These are phyloP conservation scores for Cynopterus brachyotis DNA, from an alignment of 2,113 vertebrate genomes.

Conservation along the genomic window DNA sequence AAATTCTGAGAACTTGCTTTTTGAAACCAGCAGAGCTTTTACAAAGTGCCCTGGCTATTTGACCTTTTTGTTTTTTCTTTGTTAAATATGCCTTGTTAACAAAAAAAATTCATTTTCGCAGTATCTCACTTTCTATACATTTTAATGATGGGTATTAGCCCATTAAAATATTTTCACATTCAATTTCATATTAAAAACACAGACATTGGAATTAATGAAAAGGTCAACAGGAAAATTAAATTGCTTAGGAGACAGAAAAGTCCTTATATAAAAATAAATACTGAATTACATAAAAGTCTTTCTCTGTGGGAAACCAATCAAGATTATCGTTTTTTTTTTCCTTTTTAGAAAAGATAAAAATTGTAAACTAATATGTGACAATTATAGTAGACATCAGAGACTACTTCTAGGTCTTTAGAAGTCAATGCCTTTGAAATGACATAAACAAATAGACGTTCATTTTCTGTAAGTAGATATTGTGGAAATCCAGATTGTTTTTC, in stretches of 20 bases:
- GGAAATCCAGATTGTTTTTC: not conserved
- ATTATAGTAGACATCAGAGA: not conserved
- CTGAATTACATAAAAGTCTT: not conserved
- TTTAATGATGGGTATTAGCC: not conserved
- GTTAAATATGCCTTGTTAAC: constrained; percentile 34
- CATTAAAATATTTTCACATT: constrained; percentile 31
- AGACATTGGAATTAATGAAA: constrained; percentile 40
- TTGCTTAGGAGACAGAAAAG: not conserved
- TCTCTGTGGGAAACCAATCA: not conserved
- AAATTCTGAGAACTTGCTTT: constrained; percentile 27
- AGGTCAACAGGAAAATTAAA: constrained; percentile 50
- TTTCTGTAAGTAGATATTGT: constrained; percentile 10
- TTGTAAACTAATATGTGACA: not conserved
- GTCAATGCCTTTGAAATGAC: constrained; percentile 24
- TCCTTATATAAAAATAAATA: constrained; percentile 12
- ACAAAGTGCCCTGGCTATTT: constrained; percentile 12
- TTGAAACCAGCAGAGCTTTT: constrained; percentile 38
- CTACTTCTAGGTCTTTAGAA: not conserved
- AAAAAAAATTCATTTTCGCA: constrained; percentile 54
- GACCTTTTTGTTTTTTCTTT: not conserved
- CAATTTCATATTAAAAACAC: not conserved
- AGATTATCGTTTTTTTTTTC: not conserved
- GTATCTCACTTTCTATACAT: not conserved
- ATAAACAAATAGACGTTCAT: not conserved
- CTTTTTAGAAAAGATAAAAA: not conserved